Percentiles rank a stretch among this genome's conserved stretches.
Evolutionary conservation across 2,888 invertebrate species (phyloP).

Genomic region (Stenodera caucasica): DNA sequence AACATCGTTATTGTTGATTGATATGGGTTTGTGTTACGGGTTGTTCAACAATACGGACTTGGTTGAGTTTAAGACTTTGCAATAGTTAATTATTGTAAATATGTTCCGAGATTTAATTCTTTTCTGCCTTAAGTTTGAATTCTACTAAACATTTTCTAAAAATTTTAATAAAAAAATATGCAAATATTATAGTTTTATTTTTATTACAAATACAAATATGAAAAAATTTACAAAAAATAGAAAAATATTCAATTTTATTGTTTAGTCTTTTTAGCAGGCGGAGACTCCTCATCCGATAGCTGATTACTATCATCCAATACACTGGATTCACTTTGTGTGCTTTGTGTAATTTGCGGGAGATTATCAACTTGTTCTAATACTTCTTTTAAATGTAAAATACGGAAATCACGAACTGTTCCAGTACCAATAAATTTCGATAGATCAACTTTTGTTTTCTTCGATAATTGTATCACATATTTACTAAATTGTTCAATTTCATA

Average conservation of each 20-base stretch:
- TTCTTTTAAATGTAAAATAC: conserved; percentile 59
- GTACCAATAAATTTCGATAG: conserved; percentile 61
- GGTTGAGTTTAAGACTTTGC: conserved; percentile 6
- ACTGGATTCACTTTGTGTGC: conserved; percentile 22
- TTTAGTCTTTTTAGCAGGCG: conserved; percentile 34
- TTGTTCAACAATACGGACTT: conserved; percentile 6
- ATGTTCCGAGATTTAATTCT: not conserved
- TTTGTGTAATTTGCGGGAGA: conserved; percentile 19
- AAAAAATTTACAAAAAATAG: not conserved
- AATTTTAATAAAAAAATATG: not conserved
- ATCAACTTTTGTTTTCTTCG: conserved; percentile 63
- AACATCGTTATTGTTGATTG: conserved; percentile 5
- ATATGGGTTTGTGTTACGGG: conserved; percentile 9
- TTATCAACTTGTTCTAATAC: conserved; percentile 54
- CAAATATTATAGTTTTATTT: conserved; percentile 7
- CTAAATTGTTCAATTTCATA: conserved; percentile 67
- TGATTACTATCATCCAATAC: conserved; percentile 17
- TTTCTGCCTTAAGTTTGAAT: not conserved
- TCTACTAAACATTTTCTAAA: not conserved
- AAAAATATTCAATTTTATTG: conserved; percentile 7
- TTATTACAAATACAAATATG: not conserved
- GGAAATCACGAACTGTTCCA: conserved; percentile 68
- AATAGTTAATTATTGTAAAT: conserved; percentile 8
- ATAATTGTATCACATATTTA: conserved; percentile 62
- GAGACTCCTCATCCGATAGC: conserved; percentile 24